Evolutionary conservation across 2,797 vertebrate species (phyloP), one percentile per base, ranked within the genome.

Genomic region (Falco naumanni): DNA sequence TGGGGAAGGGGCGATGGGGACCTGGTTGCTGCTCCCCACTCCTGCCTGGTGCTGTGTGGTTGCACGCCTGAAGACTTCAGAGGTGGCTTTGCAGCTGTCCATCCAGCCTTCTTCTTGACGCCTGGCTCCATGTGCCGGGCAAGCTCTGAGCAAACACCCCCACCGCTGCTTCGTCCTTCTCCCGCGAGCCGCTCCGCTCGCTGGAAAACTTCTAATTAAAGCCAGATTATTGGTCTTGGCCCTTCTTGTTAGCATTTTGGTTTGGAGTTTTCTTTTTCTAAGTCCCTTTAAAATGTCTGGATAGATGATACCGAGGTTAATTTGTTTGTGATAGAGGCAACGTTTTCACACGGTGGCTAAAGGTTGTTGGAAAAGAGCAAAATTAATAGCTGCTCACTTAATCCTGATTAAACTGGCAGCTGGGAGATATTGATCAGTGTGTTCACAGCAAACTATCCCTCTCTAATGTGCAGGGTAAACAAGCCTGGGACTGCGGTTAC

Each of bases 381-480:
- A 95, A 95, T 94, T 72, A 96, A 92, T 86, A 92, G 89, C 87
- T 87, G 76, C 92, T 95, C 48, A 48, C 93, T 96, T 96, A 92
- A 90, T 94, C 90, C 94, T 96, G 90, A 93, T 95, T 94, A 89
- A 94, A 81, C 85, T 93, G 90, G 91, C 93, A 97, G 95, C 95
- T 94, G 92, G 83, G 84, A 84, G 88, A 88, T 95, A 95, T 71
- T 28, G 95, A 96, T 96, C 95, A 91, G 63, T 19, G 5, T 85
- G 80, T 93, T 96, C 90, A n/a, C 90, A 90, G 88, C 91, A 91
- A 93, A 87, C 82, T 78, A 15, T 75, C 91, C 71, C 76, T 92
- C 82, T 88, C 72, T 91, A 84, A 93, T 84, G 85, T 7, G 7
- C 39, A 37, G 90, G 64, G 76, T 87, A 93, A 96, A 90, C 74